phyloP scores from a whole-genome alignment of 2,888 invertebrate species.

The Cephonodes hylas region DNA sequence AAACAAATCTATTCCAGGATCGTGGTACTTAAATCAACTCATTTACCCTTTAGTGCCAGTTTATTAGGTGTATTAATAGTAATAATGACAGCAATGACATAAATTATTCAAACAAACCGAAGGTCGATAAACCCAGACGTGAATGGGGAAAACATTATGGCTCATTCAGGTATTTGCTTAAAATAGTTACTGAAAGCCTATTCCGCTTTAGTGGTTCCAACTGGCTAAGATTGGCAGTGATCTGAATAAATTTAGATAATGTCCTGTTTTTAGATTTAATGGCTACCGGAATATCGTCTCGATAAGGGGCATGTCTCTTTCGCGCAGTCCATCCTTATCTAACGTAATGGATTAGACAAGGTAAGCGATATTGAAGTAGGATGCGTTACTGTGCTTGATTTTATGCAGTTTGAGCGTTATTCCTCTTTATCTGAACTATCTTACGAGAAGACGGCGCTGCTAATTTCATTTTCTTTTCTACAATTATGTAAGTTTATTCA shows the following conservation, averaged over 20 bases:
- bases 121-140: constrained; percentile 60
- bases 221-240: constrained; percentile 35
- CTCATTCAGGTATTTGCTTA: constrained; percentile 46
- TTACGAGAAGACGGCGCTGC: neutral
- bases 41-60: constrained; percentile 20
- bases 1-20: neutral
- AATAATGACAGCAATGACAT: constrained; percentile 44
- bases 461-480: neutral
- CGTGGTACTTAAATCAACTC: neutral
- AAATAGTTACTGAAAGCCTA: constrained; percentile 43
- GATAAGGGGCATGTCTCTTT: constrained; percentile 13
- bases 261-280: constrained; percentile 17
- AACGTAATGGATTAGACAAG: constrained; percentile 22
- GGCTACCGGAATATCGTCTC: constrained; percentile 10
- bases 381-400: neutral
- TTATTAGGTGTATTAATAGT: constrained; percentile 23
- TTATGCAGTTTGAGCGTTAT: constrained; percentile 3
- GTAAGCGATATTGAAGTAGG: constrained; percentile 9
- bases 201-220: constrained; percentile 29
- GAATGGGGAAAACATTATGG: constrained; percentile 49
- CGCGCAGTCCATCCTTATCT: constrained; percentile 19
- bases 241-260: constrained; percentile 42
- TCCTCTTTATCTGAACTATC: neutral
- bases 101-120: constrained; percentile 56
- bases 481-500: neutral